Evolutionary conservation across 2,888 invertebrate genomes (phyloP).

Genomic region (Stenodema calcarata): DNA sequence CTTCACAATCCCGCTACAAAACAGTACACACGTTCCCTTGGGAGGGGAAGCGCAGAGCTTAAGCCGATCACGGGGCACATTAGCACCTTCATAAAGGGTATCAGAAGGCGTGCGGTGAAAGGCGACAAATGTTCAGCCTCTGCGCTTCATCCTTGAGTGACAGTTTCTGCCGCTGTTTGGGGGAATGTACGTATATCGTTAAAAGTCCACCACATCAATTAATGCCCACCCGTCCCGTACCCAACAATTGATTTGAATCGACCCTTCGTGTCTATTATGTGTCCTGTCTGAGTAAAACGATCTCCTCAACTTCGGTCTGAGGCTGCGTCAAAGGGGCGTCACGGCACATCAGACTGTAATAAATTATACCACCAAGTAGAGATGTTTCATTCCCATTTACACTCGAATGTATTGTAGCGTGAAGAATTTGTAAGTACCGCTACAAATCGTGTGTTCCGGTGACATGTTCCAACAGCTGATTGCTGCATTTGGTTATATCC

Average conservation of each 20-base stretch:
- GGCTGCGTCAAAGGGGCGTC: too few species aligned
- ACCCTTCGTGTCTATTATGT: not conserved
- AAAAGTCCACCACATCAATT: not conserved
- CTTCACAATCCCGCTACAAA: slow-evolving; percentile 12
- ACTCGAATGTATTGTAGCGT: too few species aligned
- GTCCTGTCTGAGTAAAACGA: too few species aligned
- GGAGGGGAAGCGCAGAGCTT: not conserved
- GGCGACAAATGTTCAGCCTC: not conserved
- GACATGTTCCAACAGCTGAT: too few species aligned
- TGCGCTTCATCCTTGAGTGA: not conserved
- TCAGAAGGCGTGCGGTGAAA: not conserved
- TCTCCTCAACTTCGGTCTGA: too few species aligned
- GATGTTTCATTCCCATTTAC: too few species aligned
- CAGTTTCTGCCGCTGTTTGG: not conserved
- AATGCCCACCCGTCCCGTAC: not conserved
- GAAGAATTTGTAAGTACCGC: too few species aligned
- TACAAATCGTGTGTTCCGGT: too few species aligned
- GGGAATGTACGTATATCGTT: not conserved
- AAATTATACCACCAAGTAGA: too few species aligned
- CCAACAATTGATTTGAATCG: not conserved
- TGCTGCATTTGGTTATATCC: too few species aligned
- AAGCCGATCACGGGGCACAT: slow-evolving; percentile 13
- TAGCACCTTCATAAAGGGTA: slow-evolving; percentile 1
- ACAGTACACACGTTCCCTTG: not conserved
- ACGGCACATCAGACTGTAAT: too few species aligned